A percentile compares a stretch with the other conserved stretches of the same genome.
Conservation (phyloP, 2,113 vertebrate species). For the Ascaphus truei region DNA sequence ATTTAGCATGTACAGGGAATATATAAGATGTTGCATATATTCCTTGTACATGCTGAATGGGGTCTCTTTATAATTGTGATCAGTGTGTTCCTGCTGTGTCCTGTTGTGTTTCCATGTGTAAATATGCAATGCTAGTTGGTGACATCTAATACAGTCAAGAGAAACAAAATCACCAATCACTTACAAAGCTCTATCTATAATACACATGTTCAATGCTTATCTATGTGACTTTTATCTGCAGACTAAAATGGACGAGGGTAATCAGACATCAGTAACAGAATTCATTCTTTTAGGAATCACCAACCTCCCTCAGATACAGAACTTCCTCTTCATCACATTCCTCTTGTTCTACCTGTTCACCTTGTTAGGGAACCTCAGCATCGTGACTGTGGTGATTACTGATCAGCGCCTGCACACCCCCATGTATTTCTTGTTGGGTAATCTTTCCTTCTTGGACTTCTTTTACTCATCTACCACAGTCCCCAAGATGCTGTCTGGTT, state of each 20-base stretch:
- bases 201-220: too few species aligned
- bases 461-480: slow-evolving; percentile 20
- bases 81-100: too few species aligned
- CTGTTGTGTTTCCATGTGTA: too few species aligned
- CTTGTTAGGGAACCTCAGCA: slow-evolving; percentile 2
- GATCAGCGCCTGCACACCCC: background rate
- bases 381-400: background rate
- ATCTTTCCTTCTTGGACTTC: slow-evolving; percentile 13
- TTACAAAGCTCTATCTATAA: too few species aligned
- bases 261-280: background rate
- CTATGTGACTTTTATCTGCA: background rate
- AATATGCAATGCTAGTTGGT: too few species aligned
- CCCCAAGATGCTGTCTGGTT: slow-evolving; percentile 22
- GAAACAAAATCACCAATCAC: too few species aligned
- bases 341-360: slow-evolving; percentile 11
- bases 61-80: too few species aligned
- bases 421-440: slow-evolving; percentile 25
- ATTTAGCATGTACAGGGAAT: too few species aligned
- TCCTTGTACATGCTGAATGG: too few species aligned
- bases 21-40: too few species aligned
- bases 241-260: background rate
- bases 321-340: background rate
- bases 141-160: too few species aligned
- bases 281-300: slow-evolving; percentile 23
- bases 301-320: background rate